Conservation (phyloP, 1,140 invertebrate genomes). For the Drosophila rhopaloa region DNA sequence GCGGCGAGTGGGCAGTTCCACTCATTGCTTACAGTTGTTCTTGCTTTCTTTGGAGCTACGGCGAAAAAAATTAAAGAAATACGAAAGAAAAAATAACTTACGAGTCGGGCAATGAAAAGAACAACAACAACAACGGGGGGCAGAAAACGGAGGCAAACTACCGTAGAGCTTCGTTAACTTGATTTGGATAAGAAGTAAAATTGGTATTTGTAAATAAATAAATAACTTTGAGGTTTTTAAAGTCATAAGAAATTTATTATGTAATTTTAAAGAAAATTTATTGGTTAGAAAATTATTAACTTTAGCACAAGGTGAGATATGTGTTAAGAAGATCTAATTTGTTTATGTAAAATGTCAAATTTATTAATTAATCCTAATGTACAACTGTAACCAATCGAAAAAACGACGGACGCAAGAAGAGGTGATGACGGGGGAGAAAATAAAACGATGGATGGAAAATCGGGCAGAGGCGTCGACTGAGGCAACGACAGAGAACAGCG, state of each 20-base stretch:
- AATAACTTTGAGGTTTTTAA: too few species aligned
- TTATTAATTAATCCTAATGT: not conserved
- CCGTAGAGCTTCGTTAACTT: not conserved
- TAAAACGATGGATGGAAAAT: slow-evolving; percentile 36
- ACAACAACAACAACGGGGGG: slow-evolving; percentile 25
- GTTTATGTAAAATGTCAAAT: too few species aligned
- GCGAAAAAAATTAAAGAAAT: slow-evolving; percentile 77
- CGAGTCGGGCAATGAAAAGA: slow-evolving; percentile 73
- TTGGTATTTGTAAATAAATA: too few species aligned
- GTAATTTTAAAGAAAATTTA: too few species aligned
- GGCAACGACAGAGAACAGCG: slow-evolving; percentile 36
- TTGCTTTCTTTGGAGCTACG: slow-evolving; percentile 46
- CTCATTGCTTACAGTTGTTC: slow-evolving; percentile 46
- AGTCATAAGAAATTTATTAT: not conserved
- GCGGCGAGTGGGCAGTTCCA: slow-evolving; percentile 38
- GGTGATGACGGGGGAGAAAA: slow-evolving; percentile 37
- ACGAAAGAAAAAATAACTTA: slow-evolving; percentile 56
- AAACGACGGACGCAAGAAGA: slow-evolving; percentile 28
- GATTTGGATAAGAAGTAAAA: not conserved
- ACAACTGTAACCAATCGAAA: slow-evolving; percentile 38
- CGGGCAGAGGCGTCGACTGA: slow-evolving; percentile 30
- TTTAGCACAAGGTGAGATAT: too few species aligned
- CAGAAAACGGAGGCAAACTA: slow-evolving; percentile 44
- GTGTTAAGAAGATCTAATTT: too few species aligned
- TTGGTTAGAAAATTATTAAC: too few species aligned